Base-by-base conservation (phyloP, 2,113 vertebrate genomes). In the Himantopus leucocephalus region DNA sequence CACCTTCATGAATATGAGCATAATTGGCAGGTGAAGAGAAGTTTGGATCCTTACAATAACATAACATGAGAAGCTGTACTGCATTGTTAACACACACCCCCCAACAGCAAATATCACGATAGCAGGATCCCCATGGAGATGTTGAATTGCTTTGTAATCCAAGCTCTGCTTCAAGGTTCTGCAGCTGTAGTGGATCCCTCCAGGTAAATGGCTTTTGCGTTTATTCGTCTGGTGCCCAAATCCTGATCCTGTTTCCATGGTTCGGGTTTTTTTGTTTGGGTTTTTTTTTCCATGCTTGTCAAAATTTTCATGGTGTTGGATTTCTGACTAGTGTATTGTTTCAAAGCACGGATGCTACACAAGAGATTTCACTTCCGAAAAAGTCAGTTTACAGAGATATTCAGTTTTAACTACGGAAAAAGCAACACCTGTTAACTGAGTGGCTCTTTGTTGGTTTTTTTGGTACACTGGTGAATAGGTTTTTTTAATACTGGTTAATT, bases 31-130 rank as follows among this genome's bases (percentile, higher is more conserved):
- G 75, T 62, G 24, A 76, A 58, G 77, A 37, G 24, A 48, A 35
- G 73, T 67, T 77, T 78, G 52, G 18, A 63, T 93, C 43, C 39
- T 77, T 55, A 30, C 12, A 80, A 24, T 88, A 60, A 60, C 37
- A 13, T 35, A 58, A 55, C 15, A 16, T 11, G 9, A n/a, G 18
- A 52, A 71, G 64, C 48, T 45, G 14, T 20, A 0, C 18, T 35
- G 58, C 19, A 2, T 85, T 92, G 67, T 71, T 34, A 64, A n/a
- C 70, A 19, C 5, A 7, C 2, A 39, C 16, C 22, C 14, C 43
- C 10, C 29, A 26, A 16, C 24, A 63, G 37, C 47, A 71, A 52
- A 75, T 0, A 0, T 63, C 52, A 59, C 0, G 0, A 14, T 14
- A 14, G 75, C 56, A 41, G 27, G 41, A 59, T 55, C 79, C 53